Conservation (phyloP, 2,797 vertebrate genomes). For the Mus spretus region DNA sequence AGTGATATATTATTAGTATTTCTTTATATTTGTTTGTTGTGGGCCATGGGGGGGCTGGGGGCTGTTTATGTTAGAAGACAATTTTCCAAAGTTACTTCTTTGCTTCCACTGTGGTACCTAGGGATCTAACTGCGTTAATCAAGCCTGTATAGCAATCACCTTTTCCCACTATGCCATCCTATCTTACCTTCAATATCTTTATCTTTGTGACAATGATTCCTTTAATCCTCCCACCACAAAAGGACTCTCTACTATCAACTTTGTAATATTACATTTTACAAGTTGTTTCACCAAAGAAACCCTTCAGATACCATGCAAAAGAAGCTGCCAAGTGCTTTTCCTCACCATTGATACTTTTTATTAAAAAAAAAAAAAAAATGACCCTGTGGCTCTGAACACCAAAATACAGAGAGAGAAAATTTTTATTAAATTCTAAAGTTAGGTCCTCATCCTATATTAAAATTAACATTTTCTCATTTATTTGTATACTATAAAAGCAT, state of each 20-base stretch:
- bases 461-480: neutral
- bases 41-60: too few species aligned
- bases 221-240: neutral
- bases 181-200: neutral
- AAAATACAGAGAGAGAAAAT: neutral
- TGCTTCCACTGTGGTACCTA: neutral
- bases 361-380: too few species aligned
- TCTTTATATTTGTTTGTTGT: neutral
- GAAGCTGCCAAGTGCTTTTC: neutral
- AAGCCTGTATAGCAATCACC: neutral
- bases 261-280: neutral
- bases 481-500: neutral
- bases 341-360: neutral
- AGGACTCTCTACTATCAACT: neutral
- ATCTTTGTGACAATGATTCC: neutral
- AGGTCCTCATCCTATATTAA: neutral
- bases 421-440: neutral
- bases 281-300: neutral
- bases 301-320: neutral
- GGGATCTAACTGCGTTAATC: neutral
- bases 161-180: neutral
- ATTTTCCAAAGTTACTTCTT: neutral
- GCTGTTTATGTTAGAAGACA: neutral
- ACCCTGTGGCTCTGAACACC: neutral
- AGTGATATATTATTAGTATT: neutral